Evolutionary conservation across 1,140 invertebrate genomes (phyloP).

Genomic region (Listronotus oregonensis): DNA sequence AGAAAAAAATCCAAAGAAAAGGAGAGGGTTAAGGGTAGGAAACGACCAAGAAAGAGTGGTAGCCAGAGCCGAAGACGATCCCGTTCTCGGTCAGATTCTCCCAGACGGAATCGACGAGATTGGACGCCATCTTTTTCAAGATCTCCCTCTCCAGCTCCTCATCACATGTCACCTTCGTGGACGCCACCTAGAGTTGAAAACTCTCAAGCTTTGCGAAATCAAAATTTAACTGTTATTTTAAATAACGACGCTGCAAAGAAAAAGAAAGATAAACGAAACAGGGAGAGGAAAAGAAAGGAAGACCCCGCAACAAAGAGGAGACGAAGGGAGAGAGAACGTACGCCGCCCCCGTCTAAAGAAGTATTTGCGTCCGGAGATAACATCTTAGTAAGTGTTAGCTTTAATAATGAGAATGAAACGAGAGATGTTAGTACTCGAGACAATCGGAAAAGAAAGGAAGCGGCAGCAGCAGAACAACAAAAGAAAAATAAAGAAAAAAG

Average conservation of each 20-base stretch:
- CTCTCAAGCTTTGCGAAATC: constrained; percentile 46
- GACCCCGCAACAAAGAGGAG: constrained; percentile 61
- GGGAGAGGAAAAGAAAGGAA: constrained; percentile 56
- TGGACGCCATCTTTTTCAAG: constrained; percentile 56
- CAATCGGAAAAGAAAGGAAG: constrained; percentile 56
- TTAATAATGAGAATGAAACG: constrained; percentile 73
- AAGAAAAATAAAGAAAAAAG: constrained; percentile 56
- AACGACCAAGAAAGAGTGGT: constrained; percentile 29
- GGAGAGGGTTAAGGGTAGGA: constrained; percentile 33
- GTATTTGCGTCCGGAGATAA: constrained; percentile 91
- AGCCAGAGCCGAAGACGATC: constrained; percentile 24
- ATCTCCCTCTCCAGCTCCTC: constrained; percentile 40
- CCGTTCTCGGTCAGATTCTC: constrained; percentile 33
- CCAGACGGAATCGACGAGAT: constrained; percentile 34
- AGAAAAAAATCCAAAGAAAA: constrained; percentile 47
- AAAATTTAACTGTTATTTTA: constrained; percentile 60
- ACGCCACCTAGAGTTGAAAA: constrained; percentile 58
- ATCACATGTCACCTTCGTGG: constrained; percentile 52
- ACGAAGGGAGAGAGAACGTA: constrained; percentile 59
- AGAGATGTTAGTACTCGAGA: constrained; percentile 59
- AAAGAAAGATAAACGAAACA: constrained; percentile 61
- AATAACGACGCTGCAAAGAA: constrained; percentile 61
- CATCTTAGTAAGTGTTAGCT: constrained; percentile 89
- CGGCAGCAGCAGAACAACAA: constrained; percentile 59
- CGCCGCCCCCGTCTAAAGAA: constrained; percentile 77